Base-by-base conservation (phyloP, 2,797 vertebrate species). In the Sebastes glaucus region DNA sequence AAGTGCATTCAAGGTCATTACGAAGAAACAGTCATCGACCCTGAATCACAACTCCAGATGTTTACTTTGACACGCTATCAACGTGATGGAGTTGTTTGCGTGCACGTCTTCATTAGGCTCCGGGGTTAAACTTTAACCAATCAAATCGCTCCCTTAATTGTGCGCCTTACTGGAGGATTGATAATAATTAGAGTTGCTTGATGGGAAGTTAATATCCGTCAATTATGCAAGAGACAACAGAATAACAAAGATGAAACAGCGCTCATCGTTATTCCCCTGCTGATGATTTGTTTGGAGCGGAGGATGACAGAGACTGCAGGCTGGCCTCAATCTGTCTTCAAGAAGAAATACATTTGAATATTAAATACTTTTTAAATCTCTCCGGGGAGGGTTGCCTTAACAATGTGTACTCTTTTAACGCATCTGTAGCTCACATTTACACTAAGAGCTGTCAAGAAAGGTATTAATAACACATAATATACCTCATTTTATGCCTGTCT, bases 151-250 rank as follows among this genome's bases (percentile, higher is more conserved):
- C 94, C 92, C 89, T 96, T 97, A 97, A 97, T 97, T 96, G 94
- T 18, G 95, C 92, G 94, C 94, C 95, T 97, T 97, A 97, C 97
- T 96, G 97, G 95, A 80, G 95, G 96, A 96, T 96, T 96, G 96
- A 97, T 97, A 97, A 94, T 97, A 97, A 97, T 97, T 97, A 96
- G 93, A 95, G 94, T 94, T 95, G 96, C 97, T 97, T 97, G 96
- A 96, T 96, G 95, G 97, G 96, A 97, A 96, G 97, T 97, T 97
- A 97, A 96, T 95, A 96, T 94, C 95, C 93, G 95, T 96, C 96
- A 97, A 97, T 97, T 96, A 97, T 93, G 95, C 95, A 93, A 87
- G 95, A 96, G 96, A 90, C 85, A 83, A 78, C 96, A 91, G 95
- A 96, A 96, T 96, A 97, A 96, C 95, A 95, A 96, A 95, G 95